Conservation (phyloP, 2,113 vertebrate genomes). For the Myanophis thanlyinensis region DNA sequence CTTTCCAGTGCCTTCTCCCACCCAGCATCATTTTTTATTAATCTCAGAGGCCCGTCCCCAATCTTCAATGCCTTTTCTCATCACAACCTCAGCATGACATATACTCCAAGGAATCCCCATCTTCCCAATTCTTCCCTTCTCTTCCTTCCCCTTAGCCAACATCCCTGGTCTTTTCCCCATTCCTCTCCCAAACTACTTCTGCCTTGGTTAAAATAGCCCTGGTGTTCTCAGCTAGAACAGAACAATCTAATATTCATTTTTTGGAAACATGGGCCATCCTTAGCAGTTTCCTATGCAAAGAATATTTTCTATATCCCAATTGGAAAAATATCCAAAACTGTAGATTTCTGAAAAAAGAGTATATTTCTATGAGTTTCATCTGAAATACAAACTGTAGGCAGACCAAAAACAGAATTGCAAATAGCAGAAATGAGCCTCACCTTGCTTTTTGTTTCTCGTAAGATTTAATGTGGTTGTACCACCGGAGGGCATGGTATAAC, state of each 20-base stretch:
- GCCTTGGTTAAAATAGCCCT: not conserved
- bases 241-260: not conserved
- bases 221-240: not conserved
- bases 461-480: conserved; percentile 96
- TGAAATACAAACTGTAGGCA: not conserved
- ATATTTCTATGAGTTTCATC: too few relatives aligned
- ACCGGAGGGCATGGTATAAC: conserved; percentile 88
- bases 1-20: not conserved
- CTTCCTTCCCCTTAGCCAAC: not conserved
- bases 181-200: not conserved
- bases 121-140: not conserved
- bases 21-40: not conserved
- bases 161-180: not conserved
- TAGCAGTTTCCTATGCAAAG: not conserved
- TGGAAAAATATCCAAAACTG: not conserved
- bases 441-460: conserved; percentile 87
- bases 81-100: not conserved
- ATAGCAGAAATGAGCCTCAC: conserved; percentile 64
- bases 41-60: not conserved
- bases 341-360: not conserved
- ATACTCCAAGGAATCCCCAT: not conserved
- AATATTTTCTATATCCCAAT: not conserved
- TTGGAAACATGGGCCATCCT: not conserved
- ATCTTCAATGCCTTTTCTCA: not conserved
- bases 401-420: not conserved